Evolutionary conservation across 2,113 vertebrate species (phyloP).

Genomic region (Odobenus rosmarus): DNA sequence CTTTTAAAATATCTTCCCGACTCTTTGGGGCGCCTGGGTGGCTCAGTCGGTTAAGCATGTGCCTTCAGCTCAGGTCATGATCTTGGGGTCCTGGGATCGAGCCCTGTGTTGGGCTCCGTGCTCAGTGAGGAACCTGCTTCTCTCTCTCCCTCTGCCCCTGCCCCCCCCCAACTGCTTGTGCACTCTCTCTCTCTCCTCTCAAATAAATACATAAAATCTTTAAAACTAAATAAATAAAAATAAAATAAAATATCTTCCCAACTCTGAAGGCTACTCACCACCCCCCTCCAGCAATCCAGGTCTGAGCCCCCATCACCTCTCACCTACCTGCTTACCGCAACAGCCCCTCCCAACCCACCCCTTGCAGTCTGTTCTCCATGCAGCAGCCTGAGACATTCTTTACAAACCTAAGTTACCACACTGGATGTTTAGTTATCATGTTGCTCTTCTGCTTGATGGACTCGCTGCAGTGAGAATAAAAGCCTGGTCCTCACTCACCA

Average conservation of each 20-base stretch:
- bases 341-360: not conserved
- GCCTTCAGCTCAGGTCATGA: not conserved
- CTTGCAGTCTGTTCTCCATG: rapidly evolving
- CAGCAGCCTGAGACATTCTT: not conserved
- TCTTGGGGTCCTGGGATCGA: not conserved
- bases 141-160: not conserved
- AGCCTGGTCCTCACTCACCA: not conserved
- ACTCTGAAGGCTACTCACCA: not conserved
- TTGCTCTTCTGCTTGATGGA: rapidly evolving
- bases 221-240: not conserved
- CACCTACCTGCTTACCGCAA: not conserved
- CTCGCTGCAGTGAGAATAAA: not conserved
- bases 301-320: not conserved
- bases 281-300: not conserved
- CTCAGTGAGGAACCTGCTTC: not conserved
- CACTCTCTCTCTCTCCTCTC: not conserved
- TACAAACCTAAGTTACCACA: rapidly evolving
- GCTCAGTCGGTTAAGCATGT: not conserved
- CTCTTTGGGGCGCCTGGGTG: not conserved
- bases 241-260: not conserved
- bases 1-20: not conserved
- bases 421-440: rapidly evolving
- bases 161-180: not conserved
- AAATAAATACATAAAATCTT: not conserved
- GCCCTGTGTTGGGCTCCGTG: not conserved